phyloP scores from a whole-genome alignment of 2,797 vertebrate species.

The Neomorphus geoffroyi region DNA sequence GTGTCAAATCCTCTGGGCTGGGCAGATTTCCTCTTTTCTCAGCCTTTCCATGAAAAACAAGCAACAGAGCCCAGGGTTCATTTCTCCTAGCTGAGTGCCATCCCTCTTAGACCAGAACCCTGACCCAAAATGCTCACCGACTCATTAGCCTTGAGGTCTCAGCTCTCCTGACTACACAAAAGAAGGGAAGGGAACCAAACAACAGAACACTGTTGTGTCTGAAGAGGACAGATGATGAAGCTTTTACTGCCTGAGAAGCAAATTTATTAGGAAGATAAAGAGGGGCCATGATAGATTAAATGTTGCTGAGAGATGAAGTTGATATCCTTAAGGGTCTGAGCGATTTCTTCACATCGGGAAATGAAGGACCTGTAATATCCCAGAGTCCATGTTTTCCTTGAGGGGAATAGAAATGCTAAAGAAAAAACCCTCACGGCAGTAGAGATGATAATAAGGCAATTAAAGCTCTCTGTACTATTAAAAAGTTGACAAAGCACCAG shows the following conservation, averaged over 20 bases:
- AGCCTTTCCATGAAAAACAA: not conserved
- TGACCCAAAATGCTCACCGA: not conserved
- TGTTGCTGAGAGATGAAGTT: slow-evolving; percentile 44
- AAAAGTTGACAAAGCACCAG: slow-evolving; percentile 68
- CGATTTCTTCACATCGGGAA: slow-evolving; percentile 49
- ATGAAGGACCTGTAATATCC: slow-evolving; percentile 28
- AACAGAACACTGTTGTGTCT: not conserved
- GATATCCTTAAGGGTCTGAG: slow-evolving; percentile 44
- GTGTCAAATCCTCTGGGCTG: not conserved
- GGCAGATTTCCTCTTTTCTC: not conserved
- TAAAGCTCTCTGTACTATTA: slow-evolving; percentile 68
- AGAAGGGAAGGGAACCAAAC: not conserved
- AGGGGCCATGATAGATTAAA: slow-evolving; percentile 29
- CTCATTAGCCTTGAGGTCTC: not conserved
- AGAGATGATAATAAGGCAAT: slow-evolving; percentile 69
- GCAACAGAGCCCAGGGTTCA: not conserved
- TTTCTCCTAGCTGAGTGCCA: not conserved
- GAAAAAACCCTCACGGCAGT: slow-evolving; percentile 35
- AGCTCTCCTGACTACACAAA: not conserved
- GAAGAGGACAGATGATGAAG: slow-evolving; percentile 14
- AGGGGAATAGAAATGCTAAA: slow-evolving; percentile 60
- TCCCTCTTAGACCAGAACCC: not conserved
- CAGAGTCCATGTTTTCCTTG: slow-evolving; percentile 50
- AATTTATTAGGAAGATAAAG: slow-evolving; percentile 62
- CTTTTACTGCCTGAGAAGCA: slow-evolving; percentile 15